phyloP scores from a whole-genome alignment of 2,113 vertebrate genomes.

The Proterorhinus semilunaris region DNA sequence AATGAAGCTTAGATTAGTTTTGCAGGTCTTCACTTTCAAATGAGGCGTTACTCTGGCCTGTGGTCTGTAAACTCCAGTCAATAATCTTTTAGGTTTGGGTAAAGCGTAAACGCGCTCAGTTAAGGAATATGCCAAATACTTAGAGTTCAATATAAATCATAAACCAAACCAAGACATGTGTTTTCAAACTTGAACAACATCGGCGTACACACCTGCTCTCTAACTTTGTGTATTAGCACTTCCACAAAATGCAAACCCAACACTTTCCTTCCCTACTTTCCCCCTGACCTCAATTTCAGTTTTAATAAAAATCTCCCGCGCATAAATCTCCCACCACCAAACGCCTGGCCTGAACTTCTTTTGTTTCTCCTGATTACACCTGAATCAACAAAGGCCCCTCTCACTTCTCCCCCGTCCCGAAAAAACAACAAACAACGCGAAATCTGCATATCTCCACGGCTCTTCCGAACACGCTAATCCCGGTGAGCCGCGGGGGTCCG shows the following conservation, averaged over 20 bases:
- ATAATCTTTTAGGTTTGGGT: too few species aligned
- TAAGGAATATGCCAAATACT: too few species aligned
- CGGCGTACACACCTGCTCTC: background rate
- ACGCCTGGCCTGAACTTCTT: background rate
- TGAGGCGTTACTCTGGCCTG: too few species aligned
- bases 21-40: too few species aligned
- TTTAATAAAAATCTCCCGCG: background rate
- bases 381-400: conserved; percentile 1
- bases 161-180: background rate
- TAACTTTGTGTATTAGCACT: background rate
- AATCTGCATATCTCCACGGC: conserved; percentile 27
- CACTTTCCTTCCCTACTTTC: background rate
- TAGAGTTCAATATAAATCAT: background rate
- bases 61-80: too few species aligned
- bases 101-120: too few species aligned
- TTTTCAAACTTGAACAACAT: background rate
- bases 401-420: background rate
- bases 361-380: background rate
- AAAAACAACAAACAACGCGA: conserved; percentile 12
- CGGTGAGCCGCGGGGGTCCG: conserved; percentile 83
- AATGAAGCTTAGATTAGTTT: too few species aligned
- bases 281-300: conserved; percentile 1
- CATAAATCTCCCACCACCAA: background rate
- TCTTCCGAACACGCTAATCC: conserved; percentile 44
- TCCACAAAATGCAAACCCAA: background rate